Conservation (phyloP, 2,113 vertebrate species). For the Stercorarius parasiticus region DNA sequence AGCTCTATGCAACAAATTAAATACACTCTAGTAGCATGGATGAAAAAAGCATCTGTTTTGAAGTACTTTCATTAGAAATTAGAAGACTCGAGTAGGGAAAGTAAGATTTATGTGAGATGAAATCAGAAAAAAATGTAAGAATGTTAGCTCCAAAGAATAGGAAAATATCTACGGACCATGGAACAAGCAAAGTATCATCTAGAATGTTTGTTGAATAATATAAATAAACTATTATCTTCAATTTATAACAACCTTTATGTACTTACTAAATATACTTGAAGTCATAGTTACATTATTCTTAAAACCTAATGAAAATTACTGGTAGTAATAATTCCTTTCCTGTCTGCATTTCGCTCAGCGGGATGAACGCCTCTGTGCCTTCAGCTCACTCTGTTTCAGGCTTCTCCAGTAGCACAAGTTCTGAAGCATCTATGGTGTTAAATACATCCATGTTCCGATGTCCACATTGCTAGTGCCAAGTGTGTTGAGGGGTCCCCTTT, state of each 20-base stretch:
- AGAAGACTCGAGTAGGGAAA: background rate
- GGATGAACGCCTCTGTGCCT: background rate
- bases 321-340: background rate
- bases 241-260: background rate
- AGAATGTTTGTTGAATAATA: background rate
- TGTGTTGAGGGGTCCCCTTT: background rate
- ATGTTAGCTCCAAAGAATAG: background rate
- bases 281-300: background rate
- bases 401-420: background rate
- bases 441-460: background rate
- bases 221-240: background rate
- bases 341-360: background rate
- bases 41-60: slow-evolving; percentile 9
- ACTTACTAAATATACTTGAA: background rate
- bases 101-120: background rate
- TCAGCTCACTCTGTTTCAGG: background rate
- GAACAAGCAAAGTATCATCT: background rate
- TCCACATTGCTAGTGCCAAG: background rate
- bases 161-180: background rate
- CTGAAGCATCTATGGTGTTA: background rate
- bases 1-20: slow-evolving; percentile 7
- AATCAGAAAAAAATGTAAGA: background rate
- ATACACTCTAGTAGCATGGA: background rate
- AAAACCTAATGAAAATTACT: background rate
- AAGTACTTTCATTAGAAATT: slow-evolving; percentile 32